Evolutionary conservation across 2,113 vertebrate genomes (phyloP).

Genomic region (Saccopteryx bilineata): DNA sequence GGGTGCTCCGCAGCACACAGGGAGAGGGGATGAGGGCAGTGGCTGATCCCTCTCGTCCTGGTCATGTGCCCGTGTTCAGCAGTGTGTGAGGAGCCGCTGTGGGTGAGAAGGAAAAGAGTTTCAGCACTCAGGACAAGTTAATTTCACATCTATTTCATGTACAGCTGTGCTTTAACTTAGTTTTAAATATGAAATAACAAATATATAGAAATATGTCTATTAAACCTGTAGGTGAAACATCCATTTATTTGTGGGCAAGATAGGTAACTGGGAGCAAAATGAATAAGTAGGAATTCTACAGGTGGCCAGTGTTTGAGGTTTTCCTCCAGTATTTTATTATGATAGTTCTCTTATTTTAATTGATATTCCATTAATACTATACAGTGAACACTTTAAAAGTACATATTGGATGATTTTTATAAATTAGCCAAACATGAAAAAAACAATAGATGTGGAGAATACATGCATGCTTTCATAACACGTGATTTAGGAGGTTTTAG

Average conservation of each 20-base stretch:
- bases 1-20: neutral
- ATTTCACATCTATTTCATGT: neutral
- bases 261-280: neutral
- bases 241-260: neutral
- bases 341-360: neutral
- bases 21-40: neutral
- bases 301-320: neutral
- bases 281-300: neutral
- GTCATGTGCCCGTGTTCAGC: neutral
- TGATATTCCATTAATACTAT: neutral
- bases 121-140: neutral
- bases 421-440: neutral
- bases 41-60: neutral
- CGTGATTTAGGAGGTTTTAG: neutral
- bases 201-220: neutral
- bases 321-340: neutral
- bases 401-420: neutral
- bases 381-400: no score
- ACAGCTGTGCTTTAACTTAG: neutral
- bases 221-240: neutral
- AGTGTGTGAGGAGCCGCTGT: neutral
- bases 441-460: no score
- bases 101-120: neutral
- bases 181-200: slow-evolving; percentile 18
- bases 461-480: neutral